phyloP scores from a whole-genome alignment of 2,797 vertebrate genomes.

The Sebastes diploproa region DNA sequence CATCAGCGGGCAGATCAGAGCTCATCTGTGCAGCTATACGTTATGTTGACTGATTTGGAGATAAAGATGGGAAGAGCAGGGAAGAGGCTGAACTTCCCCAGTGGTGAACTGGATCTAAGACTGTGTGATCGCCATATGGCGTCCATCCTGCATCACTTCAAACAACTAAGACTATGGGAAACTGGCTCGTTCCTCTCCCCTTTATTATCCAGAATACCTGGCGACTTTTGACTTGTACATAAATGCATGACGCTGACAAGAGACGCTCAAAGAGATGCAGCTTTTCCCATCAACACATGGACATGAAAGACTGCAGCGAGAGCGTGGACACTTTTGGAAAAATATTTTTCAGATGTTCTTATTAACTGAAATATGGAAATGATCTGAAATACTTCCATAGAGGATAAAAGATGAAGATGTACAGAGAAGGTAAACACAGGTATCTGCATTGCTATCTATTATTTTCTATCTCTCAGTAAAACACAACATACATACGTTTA shows the following conservation, averaged over 20 bases:
- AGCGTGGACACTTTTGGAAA: slow-evolving; percentile 21
- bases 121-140: slow-evolving; percentile 14
- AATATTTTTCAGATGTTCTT: slow-evolving; percentile 46
- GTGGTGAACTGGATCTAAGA: slow-evolving; percentile 29
- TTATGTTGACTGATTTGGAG: slow-evolving; percentile 11
- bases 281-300: not conserved
- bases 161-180: slow-evolving; percentile 48
- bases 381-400: slow-evolving; percentile 1
- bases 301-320: slow-evolving; percentile 26
- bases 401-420: slow-evolving; percentile 18
- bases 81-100: slow-evolving; percentile 10
- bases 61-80: slow-evolving; percentile 11
- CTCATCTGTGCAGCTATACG: not conserved
- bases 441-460: slow-evolving; percentile 8
- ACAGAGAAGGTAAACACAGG: slow-evolving; percentile 17
- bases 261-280: slow-evolving; percentile 12
- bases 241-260: slow-evolving; percentile 48
- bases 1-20: not conserved
- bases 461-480: slow-evolving; percentile 17
- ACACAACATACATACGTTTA: slow-evolving; percentile 6
- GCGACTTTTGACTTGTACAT: slow-evolving; percentile 51
- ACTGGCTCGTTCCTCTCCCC: slow-evolving; percentile 47
- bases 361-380: slow-evolving; percentile 5
- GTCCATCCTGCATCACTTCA: slow-evolving; percentile 11
- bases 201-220: slow-evolving; percentile 36